Evolutionary conservation across 1,140 invertebrate genomes (phyloP).

Genomic region (Drosophila busckii): DNA sequence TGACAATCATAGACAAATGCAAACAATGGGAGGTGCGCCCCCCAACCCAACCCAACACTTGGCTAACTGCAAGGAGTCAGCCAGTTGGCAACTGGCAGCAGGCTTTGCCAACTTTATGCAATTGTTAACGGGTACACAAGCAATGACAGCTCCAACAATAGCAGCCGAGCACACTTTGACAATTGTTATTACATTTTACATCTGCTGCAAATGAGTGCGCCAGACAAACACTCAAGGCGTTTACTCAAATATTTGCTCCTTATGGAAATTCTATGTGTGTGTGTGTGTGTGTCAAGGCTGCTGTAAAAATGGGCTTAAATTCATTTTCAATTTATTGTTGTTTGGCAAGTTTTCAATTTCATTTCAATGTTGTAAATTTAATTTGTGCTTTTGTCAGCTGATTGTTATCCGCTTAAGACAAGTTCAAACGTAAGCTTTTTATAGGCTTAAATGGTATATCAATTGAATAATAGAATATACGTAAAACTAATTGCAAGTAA

Average conservation of each 20-base stretch:
- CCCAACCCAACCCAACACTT: slow-evolving; percentile 4
- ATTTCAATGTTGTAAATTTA: no score
- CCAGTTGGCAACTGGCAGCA: not conserved
- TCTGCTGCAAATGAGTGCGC: slow-evolving; percentile 35
- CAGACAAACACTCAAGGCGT: slow-evolving; percentile 15
- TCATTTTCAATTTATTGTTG: no score
- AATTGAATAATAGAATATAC: no score
- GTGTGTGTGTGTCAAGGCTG: no score
- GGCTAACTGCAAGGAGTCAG: not conserved
- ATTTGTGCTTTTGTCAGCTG: no score
- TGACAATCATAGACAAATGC: slow-evolving; percentile 31
- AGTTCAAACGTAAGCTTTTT: no score
- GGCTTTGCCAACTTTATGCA: slow-evolving; percentile 33
- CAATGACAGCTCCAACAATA: slow-evolving; percentile 60
- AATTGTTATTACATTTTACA: slow-evolving; percentile 64
- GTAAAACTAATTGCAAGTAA: no score
- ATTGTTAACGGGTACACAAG: slow-evolving; percentile 32
- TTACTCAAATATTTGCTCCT: not conserved
- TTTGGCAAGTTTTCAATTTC: no score
- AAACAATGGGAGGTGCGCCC: slow-evolving; percentile 14
- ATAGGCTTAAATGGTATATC: no score
- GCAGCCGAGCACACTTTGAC: slow-evolving; percentile 29
- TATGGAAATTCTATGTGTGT: no score
- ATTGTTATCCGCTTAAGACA: no score
- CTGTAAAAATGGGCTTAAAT: no score